phyloP scores from a whole-genome alignment of 2,113 vertebrate species.

The Chaetodon auriga region DNA sequence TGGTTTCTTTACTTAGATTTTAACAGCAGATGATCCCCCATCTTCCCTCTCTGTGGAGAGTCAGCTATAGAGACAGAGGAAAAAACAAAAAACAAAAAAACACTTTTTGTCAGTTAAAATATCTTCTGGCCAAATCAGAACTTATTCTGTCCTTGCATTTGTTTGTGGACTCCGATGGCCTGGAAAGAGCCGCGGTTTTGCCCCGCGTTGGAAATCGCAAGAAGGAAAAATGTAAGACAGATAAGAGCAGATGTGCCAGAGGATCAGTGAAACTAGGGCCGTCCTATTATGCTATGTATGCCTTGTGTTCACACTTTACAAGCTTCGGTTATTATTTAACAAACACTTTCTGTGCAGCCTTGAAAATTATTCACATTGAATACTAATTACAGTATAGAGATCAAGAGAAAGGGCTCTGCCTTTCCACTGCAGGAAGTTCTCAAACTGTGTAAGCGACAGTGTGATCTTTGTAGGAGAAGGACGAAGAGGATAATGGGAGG shows the following conservation, averaged over 20 bases:
- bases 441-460: neutral
- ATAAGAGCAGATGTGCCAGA: neutral
- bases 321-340: neutral
- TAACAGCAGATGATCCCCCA: constrained; percentile 34
- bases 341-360: neutral
- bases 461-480: neutral
- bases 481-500: neutral
- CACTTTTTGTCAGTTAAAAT: neutral
- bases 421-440: neutral
- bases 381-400: no score
- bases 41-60: constrained; percentile 17
- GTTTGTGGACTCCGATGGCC: neutral
- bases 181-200: neutral
- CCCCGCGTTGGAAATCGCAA: neutral
- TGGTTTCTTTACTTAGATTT: constrained; percentile 44
- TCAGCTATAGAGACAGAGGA: no score
- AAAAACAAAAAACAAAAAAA: constrained; percentile 10
- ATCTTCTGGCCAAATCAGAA: constrained; percentile 8
- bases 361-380: neutral
- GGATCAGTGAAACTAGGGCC: neutral
- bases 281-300: neutral
- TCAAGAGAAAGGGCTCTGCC: no score
- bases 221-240: neutral
- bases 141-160: neutral
- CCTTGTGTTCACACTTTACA: neutral